Percentiles rank a stretch among this genome's conserved stretches.
phyloP scores from a whole-genome alignment of 1,140 invertebrate genomes.

The Bombyx mori region ASM3026992v2 NC_085121.1:13290001-13290500 shows the following conservation, averaged over 20 bases:
- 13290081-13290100: no score
- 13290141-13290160: slow-evolving; percentile 45
- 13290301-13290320: slow-evolving; percentile 44
- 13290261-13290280: slow-evolving; percentile 63
- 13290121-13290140: background rate
- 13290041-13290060: no score
- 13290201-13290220: slow-evolving; percentile 63
- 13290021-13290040: no score
- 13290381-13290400: background rate
- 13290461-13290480: no score
- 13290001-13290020: no score
- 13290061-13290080: no score
- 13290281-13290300: slow-evolving; percentile 53
- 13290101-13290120: slow-evolving; percentile 7
- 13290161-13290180: slow-evolving; percentile 51
- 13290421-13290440: no score
- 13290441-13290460: no score
- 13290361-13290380: slow-evolving; percentile 42
- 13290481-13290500: background rate
- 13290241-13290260: slow-evolving; percentile 68
- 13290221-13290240: slow-evolving; percentile 62
- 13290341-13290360: slow-evolving; percentile 51
- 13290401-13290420: no score
- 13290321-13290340: slow-evolving; percentile 54
- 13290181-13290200: slow-evolving; percentile 47